A percentile compares a stretch with the other conserved stretches of the same genome.
These are phyloP conservation scores for Tachina grossa DNA, from an alignment of 2,888 invertebrate species.

Conservation along the genomic window DNA sequence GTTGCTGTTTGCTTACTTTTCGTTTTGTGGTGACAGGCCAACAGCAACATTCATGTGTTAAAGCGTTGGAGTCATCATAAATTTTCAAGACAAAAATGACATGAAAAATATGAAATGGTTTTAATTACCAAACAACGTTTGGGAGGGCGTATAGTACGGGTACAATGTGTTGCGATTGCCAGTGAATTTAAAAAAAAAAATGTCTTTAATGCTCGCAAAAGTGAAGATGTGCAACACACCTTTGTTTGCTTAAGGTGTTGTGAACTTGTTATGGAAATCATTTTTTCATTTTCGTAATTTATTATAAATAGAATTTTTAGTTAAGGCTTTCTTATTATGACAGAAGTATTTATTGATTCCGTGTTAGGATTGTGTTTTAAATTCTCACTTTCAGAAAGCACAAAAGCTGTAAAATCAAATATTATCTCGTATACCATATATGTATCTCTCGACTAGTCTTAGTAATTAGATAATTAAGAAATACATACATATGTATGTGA, in stretches of 20 bases:
- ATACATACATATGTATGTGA: too few relatives aligned
- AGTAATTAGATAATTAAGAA: too few relatives aligned
- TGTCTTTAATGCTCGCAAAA: conserved; percentile 7
- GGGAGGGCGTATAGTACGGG: conserved; percentile 9
- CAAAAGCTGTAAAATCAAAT: background rate
- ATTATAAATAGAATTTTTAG: conserved; percentile 20
- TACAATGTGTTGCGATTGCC: background rate
- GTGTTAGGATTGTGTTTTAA: conserved; percentile 9
- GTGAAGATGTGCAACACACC: conserved; percentile 53
- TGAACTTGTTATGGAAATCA: conserved; percentile 41
- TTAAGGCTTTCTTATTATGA: conserved; percentile 4
- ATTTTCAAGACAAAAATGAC: conserved; percentile 64
- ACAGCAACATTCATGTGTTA: conserved; percentile 60
- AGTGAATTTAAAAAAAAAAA: background rate
- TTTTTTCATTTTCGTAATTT: conserved; percentile 5
- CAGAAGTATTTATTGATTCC: conserved; percentile 49
- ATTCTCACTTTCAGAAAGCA: background rate
- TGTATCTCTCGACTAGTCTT: background rate
- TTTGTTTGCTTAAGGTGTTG: conserved; percentile 54
- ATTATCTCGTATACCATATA: background rate
- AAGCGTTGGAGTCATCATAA: conserved; percentile 67
- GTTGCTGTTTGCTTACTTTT: conserved; percentile 55
- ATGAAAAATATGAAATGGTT: conserved; percentile 66
- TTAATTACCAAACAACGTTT: conserved; percentile 61
- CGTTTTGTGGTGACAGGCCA: conserved; percentile 65